Evolutionary conservation across 2,888 invertebrate genomes (phyloP).

Genomic region (Epirrita christyi): DNA sequence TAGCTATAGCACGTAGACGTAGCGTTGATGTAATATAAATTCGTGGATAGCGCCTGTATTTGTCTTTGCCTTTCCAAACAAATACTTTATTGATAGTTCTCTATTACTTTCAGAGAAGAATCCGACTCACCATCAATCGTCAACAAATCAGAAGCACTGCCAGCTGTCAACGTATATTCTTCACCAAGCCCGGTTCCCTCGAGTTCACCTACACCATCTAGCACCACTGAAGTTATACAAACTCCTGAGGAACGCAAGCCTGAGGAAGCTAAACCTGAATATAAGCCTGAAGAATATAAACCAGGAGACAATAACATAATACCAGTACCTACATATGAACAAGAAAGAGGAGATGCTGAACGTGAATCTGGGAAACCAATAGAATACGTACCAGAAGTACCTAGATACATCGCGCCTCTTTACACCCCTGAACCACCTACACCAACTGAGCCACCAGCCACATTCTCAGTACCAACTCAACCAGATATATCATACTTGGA

Average conservation of each 20-base stretch:
- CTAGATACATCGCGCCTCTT: conserved; percentile 24
- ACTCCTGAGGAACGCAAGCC: conserved; percentile 26
- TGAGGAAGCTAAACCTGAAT: conserved; percentile 30
- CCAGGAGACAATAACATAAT: conserved; percentile 10
- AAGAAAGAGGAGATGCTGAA: neutral
- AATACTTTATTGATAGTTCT: neutral
- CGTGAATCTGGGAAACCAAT: conserved; percentile 22
- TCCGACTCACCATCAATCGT: neutral
- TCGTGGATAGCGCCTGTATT: too few species aligned
- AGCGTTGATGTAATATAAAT: too few species aligned
- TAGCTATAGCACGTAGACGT: too few species aligned
- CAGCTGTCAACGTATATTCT: neutral
- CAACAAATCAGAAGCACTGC: conserved; percentile 6
- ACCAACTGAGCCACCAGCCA: conserved; percentile 19
- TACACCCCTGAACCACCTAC: conserved; percentile 12
- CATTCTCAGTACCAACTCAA: conserved; percentile 9
- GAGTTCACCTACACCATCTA: neutral
- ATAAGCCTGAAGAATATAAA: conserved; percentile 26
- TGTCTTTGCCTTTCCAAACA: too few species aligned
- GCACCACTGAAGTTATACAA: conserved; percentile 8
- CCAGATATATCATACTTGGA: conserved; percentile 36
- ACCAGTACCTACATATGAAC: neutral
- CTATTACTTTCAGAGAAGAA: conserved; percentile 58
- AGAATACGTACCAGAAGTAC: conserved; percentile 26
- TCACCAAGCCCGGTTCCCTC: neutral